Evolutionary conservation across 2,797 vertebrate species (phyloP).

Genomic region (Xiphorhynchus erythropygius): DNA sequence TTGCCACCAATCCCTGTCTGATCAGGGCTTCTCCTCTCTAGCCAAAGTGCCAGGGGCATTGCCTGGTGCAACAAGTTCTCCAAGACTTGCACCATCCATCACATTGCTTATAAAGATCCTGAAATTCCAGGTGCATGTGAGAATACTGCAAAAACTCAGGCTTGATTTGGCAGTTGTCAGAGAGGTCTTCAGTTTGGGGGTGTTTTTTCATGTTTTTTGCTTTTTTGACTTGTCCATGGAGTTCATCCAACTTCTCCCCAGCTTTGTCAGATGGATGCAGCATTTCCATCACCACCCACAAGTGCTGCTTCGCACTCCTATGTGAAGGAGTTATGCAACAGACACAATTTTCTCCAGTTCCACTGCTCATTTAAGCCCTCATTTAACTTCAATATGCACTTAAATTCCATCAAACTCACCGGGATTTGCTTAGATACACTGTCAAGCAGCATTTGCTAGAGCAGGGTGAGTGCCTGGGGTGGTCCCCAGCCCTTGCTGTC

Average conservation of each 20-base stretch:
- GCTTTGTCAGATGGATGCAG: neutral
- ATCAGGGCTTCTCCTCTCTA: neutral
- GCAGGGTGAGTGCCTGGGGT: neutral
- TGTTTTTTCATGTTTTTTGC: neutral
- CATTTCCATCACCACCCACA: neutral
- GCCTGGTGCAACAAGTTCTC: neutral
- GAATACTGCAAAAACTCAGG: neutral
- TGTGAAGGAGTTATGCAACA: neutral
- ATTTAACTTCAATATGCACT: neutral
- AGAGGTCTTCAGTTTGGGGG: neutral
- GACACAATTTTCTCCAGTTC: neutral
- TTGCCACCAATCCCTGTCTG: neutral
- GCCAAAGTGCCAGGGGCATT: neutral
- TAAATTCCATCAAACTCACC: neutral
- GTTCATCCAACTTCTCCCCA: neutral
- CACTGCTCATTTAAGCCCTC: neutral
- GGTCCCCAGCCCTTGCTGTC: neutral
- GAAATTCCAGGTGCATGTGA: neutral
- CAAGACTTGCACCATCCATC: neutral
- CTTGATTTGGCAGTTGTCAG: neutral
- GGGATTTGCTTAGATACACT: neutral
- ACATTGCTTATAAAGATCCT: rapidly evolving
- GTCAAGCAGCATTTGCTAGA: neutral
- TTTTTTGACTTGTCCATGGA: neutral
- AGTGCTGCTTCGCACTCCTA: rapidly evolving